Conservation (phyloP, 2,113 vertebrate genomes). For the Phylloscopus trochiloides region DNA sequence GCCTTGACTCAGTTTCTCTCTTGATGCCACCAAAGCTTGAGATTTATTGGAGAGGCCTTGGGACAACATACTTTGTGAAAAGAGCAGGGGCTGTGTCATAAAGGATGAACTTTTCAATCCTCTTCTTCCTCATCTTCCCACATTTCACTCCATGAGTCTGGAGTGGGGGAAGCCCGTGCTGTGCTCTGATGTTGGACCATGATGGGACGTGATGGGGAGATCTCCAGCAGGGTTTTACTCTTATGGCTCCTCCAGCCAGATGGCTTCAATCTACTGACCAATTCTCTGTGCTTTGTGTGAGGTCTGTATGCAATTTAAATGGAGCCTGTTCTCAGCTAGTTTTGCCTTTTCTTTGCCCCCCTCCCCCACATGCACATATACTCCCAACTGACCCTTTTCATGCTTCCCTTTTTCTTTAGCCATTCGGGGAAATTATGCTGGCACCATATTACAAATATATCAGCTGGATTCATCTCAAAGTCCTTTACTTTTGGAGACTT, state of each 20-base stretch:
- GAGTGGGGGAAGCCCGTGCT: constrained; percentile 16
- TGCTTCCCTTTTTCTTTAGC: constrained; percentile 4
- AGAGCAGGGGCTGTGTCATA: background rate
- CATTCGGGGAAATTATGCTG: background rate
- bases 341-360: constrained; percentile 41
- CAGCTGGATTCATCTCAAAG: background rate
- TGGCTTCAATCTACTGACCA: constrained; percentile 69
- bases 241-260: constrained; percentile 58
- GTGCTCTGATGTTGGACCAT: constrained; percentile 50
- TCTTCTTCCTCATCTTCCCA: constrained; percentile 11
- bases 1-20: background rate
- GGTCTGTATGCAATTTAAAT: constrained; percentile 60
- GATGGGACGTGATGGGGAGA: constrained; percentile 47
- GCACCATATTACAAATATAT: constrained; percentile 16
- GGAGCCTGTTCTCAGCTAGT: constrained; percentile 52
- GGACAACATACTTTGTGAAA: background rate
- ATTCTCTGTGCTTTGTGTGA: constrained; percentile 67
- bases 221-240: constrained; percentile 63
- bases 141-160: constrained; percentile 6
- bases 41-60: background rate
- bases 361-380: constrained; percentile 13
- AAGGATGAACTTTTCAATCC: background rate
- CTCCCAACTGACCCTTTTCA: constrained; percentile 41
- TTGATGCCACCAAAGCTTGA: background rate
- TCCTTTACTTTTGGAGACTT: background rate